Percentiles rank a stretch among this genome's conserved stretches.
Conservation (phyloP, 1,140 invertebrate species). For the Pseudomyrmex sp. region DNA sequence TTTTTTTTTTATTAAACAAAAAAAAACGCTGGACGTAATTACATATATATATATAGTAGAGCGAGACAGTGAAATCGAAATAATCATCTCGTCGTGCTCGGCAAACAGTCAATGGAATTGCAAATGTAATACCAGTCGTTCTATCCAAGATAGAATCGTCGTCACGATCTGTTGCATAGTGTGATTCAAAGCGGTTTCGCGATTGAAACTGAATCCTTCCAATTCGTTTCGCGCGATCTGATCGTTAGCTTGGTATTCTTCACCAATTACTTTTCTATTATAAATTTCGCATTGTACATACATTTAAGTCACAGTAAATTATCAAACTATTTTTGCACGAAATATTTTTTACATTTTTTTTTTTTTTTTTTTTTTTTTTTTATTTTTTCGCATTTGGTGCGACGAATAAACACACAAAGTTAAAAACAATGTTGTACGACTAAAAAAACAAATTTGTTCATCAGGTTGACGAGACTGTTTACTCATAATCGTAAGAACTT, state of each 20-base stretch:
- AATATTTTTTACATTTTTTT: background rate
- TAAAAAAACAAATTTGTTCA: constrained; percentile 4
- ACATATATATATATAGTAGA: background rate
- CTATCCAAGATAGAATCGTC: constrained; percentile 25
- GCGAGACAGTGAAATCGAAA: constrained; percentile 7
- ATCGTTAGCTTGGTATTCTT: background rate
- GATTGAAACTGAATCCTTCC: background rate
- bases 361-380: background rate
- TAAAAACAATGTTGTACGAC: background rate
- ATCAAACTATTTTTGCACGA: background rate
- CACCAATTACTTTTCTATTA: background rate
- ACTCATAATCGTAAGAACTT: constrained; percentile 8
- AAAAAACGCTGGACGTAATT: constrained; percentile 3
- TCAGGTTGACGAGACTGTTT: constrained; percentile 4
- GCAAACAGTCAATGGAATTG: constrained; percentile 39
- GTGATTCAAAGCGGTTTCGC: background rate
- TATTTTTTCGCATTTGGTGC: background rate
- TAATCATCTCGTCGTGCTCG: constrained; percentile 9
- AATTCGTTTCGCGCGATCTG: background rate
- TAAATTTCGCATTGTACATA: background rate
- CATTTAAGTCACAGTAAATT: background rate
- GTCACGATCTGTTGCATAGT: constrained; percentile 20
- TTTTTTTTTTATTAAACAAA: background rate
- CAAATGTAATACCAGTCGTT: constrained; percentile 13
- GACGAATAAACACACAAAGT: background rate